A percentile compares a stretch with the other conserved stretches of the same genome.
phyloP scores from a whole-genome alignment of 2,888 invertebrate genomes.

The Lingula anatina region DNA sequence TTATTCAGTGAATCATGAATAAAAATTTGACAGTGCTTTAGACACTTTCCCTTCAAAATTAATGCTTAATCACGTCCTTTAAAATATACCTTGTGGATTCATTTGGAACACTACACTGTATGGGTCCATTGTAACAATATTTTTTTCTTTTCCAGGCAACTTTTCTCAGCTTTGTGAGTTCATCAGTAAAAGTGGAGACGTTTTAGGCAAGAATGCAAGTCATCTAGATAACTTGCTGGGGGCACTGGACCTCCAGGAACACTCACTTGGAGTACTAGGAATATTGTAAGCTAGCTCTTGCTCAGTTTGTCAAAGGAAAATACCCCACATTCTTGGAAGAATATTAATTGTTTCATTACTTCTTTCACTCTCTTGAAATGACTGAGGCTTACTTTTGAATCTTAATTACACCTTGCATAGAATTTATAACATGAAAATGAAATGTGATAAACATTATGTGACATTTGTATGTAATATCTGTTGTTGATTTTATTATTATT shows the following conservation, averaged over 20 bases:
- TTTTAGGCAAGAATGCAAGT: slow-evolving; percentile 73
- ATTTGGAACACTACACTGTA: too few relatives aligned
- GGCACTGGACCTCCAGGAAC: slow-evolving; percentile 84
- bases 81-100: too few relatives aligned
- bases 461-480: not conserved
- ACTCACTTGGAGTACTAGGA: slow-evolving; percentile 82
- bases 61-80: too few relatives aligned
- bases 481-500: not conserved
- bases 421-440: too few relatives aligned
- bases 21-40: too few relatives aligned
- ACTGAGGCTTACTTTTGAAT: not conserved
- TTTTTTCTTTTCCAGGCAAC: slow-evolving; percentile 42
- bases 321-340: not conserved
- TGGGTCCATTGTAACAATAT: too few relatives aligned
- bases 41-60: too few relatives aligned
- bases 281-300: slow-evolving; percentile 73
- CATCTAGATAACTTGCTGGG: slow-evolving; percentile 86
- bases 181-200: slow-evolving; percentile 64
- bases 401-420: not conserved
- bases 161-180: slow-evolving; percentile 51
- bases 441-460: not conserved
- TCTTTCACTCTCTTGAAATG: not conserved
- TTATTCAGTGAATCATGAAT: too few relatives aligned
- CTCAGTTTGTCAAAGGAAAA: too few relatives aligned
- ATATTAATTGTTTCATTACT: not conserved